Conservation (phyloP, 2,888 invertebrate genomes). For the Griposia aprilina region DNA sequence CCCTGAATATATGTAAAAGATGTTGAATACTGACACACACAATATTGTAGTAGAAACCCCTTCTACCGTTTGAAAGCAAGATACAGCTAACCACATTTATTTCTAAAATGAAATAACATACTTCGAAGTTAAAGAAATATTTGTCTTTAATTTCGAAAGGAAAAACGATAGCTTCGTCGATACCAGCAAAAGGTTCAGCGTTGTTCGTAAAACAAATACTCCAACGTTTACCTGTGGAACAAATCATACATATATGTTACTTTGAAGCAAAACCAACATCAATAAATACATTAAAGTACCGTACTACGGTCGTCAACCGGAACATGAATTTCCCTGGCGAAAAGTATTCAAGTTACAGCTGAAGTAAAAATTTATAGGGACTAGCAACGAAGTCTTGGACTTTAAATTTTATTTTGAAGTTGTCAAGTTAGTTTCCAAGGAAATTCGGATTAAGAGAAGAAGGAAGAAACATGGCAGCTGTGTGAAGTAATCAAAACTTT, state of each 20-base stretch:
- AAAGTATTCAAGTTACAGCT: constrained; percentile 27
- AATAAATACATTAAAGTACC: constrained; percentile 41
- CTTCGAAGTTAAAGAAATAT: constrained; percentile 21
- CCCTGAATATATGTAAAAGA: neutral
- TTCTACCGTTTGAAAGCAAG: too few species aligned
- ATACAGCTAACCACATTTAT: neutral
- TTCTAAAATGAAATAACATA: neutral
- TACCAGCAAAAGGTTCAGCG: constrained; percentile 4
- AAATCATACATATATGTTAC: constrained; percentile 44
- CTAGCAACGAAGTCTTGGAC: neutral
- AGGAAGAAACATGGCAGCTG: neutral
- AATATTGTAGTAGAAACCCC: neutral
- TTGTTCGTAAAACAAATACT: constrained; percentile 15
- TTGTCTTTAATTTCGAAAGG: constrained; percentile 46
- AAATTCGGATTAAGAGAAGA: neutral
- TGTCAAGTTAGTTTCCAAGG: constrained; percentile 4
- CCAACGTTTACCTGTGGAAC: neutral
- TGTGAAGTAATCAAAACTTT: neutral
- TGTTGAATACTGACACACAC: neutral
- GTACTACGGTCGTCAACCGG: constrained; percentile 18
- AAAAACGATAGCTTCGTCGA: neutral
- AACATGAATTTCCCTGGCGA: constrained; percentile 53
- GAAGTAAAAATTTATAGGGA: constrained; percentile 37
- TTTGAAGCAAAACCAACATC: constrained; percentile 35
- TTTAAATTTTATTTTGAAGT: constrained; percentile 27